These are phyloP conservation scores for Physella acuta DNA, from an alignment of 1,140 invertebrate species.

Conservation along the genomic window DNA sequence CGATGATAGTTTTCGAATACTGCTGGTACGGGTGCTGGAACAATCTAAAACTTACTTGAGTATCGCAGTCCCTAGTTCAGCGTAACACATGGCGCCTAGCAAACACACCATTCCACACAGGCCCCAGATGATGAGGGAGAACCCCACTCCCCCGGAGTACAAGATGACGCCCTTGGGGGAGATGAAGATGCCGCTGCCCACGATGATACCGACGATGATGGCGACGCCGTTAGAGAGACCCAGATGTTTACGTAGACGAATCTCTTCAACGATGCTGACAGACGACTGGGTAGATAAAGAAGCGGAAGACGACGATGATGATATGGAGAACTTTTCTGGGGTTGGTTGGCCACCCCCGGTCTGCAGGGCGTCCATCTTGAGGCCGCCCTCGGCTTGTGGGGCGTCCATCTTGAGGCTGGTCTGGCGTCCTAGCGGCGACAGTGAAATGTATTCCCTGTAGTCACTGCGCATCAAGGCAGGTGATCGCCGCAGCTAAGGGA, in stretches of 20 bases:
- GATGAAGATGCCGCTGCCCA: slow-evolving; percentile 91
- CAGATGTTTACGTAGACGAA: slow-evolving; percentile 52
- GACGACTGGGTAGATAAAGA: slow-evolving; percentile 18
- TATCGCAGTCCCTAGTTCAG: slow-evolving; percentile 91
- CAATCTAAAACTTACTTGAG: slow-evolving; percentile 65
- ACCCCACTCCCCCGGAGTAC: slow-evolving; percentile 81
- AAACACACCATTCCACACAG: slow-evolving; percentile 71
- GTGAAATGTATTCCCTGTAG: too few species aligned
- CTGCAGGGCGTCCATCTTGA: too few species aligned
- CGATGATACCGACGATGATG: slow-evolving; percentile 57
- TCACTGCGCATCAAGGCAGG: too few species aligned
- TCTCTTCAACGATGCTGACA: slow-evolving; percentile 26
- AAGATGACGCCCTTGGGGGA: slow-evolving; percentile 87
- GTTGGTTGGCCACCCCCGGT: too few species aligned
- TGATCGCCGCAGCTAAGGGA: too few species aligned
- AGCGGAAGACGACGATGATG: slow-evolving; percentile 15
- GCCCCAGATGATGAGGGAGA: slow-evolving; percentile 88
- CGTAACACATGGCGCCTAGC: slow-evolving; percentile 91
- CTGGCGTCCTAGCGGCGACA: too few species aligned
- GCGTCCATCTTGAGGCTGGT: too few species aligned
- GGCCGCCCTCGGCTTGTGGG: too few species aligned
- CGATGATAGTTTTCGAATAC: too few species aligned
- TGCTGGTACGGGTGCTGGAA: too few species aligned
- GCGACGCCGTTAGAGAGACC: slow-evolving; percentile 54
- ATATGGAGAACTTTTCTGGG: not conserved